Percentiles rank a stretch among this genome's conserved stretches.
These are phyloP conservation scores for Drosophila lacteicornis DNA, from an alignment of 1,140 invertebrate genomes.

Conservation along the genomic window DNA sequence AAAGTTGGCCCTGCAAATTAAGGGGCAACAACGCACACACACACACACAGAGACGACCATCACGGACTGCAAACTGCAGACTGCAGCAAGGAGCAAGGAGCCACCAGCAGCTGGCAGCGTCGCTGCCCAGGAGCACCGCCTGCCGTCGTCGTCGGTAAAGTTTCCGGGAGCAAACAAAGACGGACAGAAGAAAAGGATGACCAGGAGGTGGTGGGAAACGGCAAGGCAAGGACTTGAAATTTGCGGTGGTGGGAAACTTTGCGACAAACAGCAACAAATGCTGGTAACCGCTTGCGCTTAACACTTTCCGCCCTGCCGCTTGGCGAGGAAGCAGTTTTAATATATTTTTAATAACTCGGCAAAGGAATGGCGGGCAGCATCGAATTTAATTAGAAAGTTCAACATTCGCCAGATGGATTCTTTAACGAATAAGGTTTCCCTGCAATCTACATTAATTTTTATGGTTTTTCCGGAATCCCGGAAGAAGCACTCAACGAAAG, in stretches of 20 bases:
- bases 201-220: neutral
- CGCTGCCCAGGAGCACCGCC: slow-evolving; percentile 4
- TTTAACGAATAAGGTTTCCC: neutral
- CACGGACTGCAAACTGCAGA: slow-evolving; percentile 38
- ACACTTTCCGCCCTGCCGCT: slow-evolving; percentile 51
- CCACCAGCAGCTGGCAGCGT: slow-evolving; percentile 44
- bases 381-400: slow-evolving; percentile 62
- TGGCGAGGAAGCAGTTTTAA: slow-evolving; percentile 34
- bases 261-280: slow-evolving; percentile 52
- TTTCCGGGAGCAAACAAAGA: slow-evolving; percentile 41
- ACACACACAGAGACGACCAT: slow-evolving; percentile 17
- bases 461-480: neutral
- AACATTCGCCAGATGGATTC: slow-evolving; percentile 37
- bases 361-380: neutral
- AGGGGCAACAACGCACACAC: slow-evolving; percentile 25
- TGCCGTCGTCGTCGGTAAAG: slow-evolving; percentile 28
- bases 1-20: slow-evolving; percentile 50
- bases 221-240: slow-evolving; percentile 48
- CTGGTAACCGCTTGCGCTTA: slow-evolving; percentile 68
- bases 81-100: slow-evolving; percentile 29
- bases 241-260: slow-evolving; percentile 59
- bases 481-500: neutral
- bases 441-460: slow-evolving; percentile 3
- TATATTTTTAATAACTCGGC: slow-evolving; percentile 58
- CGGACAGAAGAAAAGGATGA: slow-evolving; percentile 3